Evolutionary conservation across 2,888 invertebrate genomes (phyloP), one percentile per base, ranked within the genome.

Genomic region (Gryllus longicercus): DNA sequence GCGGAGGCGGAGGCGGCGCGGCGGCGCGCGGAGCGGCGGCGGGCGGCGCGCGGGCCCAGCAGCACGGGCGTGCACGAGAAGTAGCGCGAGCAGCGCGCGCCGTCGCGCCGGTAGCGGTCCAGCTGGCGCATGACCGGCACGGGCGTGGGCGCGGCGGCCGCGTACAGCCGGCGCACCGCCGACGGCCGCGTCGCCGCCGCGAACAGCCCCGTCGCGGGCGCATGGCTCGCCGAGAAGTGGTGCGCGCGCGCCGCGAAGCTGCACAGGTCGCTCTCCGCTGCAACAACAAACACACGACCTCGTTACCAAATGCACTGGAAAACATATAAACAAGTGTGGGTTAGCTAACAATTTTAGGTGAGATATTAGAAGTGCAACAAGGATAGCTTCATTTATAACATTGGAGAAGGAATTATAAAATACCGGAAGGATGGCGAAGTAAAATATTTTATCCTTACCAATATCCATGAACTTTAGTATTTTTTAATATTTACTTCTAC

Each of bases 231-330:
- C 86, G 90, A 91, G 89, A 92, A 96, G 89, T 95, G 94, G 84
- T 91, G 90, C 88, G 92, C 94, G 86, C 93, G 91, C 85, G 91
- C 87, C 84, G 95, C 95, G 90, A 96, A 96, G 87, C 93, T 92
- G 86, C 93, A 93, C 88, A 97, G 93, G 90, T 96, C 95, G 86
- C 96, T 94, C 90, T 96, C 96, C 88, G 96, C 96, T 96, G 92
- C 79, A 92, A 93, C 86, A 88, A 88, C 86, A 25, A 0, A 2
- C 25, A 38, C 25, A 38, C 0, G 25, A 2, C 25, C 0, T 38
- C 2, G 25, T 38, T 38, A 38, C 25, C 4, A 38, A 38, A 38
- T 21, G 21, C 21, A 21, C 21, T 21, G 21, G 21, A 4, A 38
- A 38, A 38, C 3, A 38, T 5, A 38, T 4, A 38, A 2, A 38